Conservation (phyloP, 2,797 vertebrate species). For the Ctenopoma kingsleyae region DNA sequence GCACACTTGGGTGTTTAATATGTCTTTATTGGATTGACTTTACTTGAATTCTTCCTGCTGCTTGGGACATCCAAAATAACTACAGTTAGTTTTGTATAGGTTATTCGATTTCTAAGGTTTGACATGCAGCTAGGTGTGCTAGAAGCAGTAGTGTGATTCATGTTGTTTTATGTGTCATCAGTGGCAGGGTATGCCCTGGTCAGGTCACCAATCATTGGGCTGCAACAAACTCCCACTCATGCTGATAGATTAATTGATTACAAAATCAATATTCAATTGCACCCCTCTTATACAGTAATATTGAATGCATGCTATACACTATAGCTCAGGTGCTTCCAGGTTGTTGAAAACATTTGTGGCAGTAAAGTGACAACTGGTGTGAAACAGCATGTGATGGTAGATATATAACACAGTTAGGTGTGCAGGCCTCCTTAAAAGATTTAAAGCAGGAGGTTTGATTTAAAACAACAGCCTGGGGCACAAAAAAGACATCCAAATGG, state of each 20-base stretch:
- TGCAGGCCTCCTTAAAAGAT: slow-evolving; percentile 8
- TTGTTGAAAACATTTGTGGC: slow-evolving; percentile 1
- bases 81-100: not conserved
- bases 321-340: not conserved
- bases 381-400: slow-evolving; percentile 19
- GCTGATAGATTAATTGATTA: too few species aligned
- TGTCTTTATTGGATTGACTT: slow-evolving; percentile 2
- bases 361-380: slow-evolving; percentile 9
- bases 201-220: not conserved
- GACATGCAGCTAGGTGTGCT: slow-evolving; percentile 13
- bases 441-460: slow-evolving; percentile 29
- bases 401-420: not conserved
- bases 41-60: not conserved
- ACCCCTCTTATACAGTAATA: too few species aligned
- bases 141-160: not conserved
- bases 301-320: too few species aligned
- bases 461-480: slow-evolving; percentile 17
- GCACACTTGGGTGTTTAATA: not conserved
- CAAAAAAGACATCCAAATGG: slow-evolving; percentile 35
- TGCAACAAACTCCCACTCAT: too few species aligned
- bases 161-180: not conserved
- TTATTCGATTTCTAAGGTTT: slow-evolving; percentile 8
- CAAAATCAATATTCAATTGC: too few species aligned
- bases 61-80: not conserved
- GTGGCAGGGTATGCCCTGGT: not conserved